Evolutionary conservation across 2,888 invertebrate species (phyloP), one percentile per base, ranked within the genome.

Genomic region (Ectemnius lituratus): DNA sequence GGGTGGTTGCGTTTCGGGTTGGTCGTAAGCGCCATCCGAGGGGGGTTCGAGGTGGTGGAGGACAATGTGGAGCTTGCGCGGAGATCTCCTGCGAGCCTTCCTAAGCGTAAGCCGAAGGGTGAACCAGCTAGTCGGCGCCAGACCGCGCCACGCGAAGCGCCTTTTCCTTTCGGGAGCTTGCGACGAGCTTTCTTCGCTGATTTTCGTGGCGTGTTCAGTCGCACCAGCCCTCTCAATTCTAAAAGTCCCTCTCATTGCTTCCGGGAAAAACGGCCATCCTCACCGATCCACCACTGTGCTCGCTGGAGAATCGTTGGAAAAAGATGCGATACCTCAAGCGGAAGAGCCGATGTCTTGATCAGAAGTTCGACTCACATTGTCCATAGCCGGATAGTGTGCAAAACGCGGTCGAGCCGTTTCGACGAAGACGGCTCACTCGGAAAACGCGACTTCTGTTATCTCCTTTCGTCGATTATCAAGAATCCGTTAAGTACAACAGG

Each of bases 311-410:
- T n/a, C 57, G 37, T 70, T 23, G 70, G 72, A 73, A 64, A 61
- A 87, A 84, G 79, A 90, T 90, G 90, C 84, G 81, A 79, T 90
- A 89, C 80, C 86, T 90, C 70, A 90, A 90, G 80, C 88, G 90
- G 73, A 90, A 90, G 86, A 90, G 89, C 78, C 89, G 90, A 75
- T 90, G 89, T 80, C 90, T 89, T 79, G 67, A 75, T 13, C 66
- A 62, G 46, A 76, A 47, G 28, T 4, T 66, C 28, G 66, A 62
- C 57, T 65, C 16, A 52, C 52, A 52, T 69, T 73, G 76, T 75
- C 61, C 59, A 18, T 4, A 20, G 49, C 64, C 37, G 23, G 70
- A 70, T 73, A 70, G 2, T 28, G 28, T 28, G 60, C 5, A 13
- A 16, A 14, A 52, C 52, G 52, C 52, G 52, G 4, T 14, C 52